Percentiles rank a stretch among this genome's conserved stretches.
These are phyloP conservation scores for Umimayanthus chanpuru DNA, from an alignment of 92 coral and sea anemone genomes.

Conservation along the genomic window DNA sequence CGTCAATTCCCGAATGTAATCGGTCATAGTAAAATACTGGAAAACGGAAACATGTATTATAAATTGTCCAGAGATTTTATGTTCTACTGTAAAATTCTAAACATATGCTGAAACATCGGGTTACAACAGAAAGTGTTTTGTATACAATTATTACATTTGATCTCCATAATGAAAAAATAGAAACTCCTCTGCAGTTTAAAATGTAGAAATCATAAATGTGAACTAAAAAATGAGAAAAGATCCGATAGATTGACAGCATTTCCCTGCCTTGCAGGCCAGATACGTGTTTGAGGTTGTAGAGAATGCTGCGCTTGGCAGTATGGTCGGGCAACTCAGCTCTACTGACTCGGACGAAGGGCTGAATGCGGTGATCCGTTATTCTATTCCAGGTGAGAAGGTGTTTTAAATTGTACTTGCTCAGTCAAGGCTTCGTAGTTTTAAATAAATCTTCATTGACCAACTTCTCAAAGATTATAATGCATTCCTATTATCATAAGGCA, in stretches of 20 bases:
- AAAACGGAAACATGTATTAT: no score
- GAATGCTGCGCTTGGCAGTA: conserved; percentile 41
- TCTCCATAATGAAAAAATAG: no score
- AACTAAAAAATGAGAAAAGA: no score
- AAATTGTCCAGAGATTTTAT: no score
- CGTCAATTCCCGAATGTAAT: no score
- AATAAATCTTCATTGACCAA: background rate
- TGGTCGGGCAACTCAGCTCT: conserved; percentile 47
- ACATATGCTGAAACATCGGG: no score
- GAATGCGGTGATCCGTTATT: conserved; percentile 51
- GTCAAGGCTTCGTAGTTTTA: background rate
- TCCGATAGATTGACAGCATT: background rate
- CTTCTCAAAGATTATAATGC: no score
- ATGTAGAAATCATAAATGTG: background rate
- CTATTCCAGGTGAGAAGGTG: conserved; percentile 52
- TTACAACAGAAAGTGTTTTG: no score
- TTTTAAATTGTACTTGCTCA: background rate
- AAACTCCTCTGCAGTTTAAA: background rate
- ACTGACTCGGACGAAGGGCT: conserved; percentile 64
- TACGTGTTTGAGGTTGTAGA: conserved; percentile 44
- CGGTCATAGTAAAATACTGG: no score
- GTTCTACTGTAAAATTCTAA: no score
- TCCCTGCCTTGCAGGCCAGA: conserved; percentile 21
- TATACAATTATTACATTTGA: no score
- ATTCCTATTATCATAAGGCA: no score